Evolutionary conservation across 2,888 invertebrate genomes (phyloP), one percentile per base, ranked within the genome.

Genomic region (Vesta saturnalis): DNA sequence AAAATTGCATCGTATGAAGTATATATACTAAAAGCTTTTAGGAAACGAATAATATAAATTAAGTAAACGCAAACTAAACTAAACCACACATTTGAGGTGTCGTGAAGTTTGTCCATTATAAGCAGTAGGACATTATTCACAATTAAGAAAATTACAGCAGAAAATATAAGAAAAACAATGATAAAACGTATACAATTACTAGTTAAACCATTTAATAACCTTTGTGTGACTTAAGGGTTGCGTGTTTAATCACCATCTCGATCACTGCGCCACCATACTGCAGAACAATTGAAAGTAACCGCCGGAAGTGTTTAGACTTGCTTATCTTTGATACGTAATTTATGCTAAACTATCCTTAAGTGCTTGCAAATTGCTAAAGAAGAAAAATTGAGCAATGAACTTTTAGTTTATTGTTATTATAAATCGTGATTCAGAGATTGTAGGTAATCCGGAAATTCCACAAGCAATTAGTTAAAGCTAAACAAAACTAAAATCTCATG

Each of bases 301-400:
- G 82, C 80, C 82, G 83, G 82, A 83, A 83, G 81, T 81, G 81
- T 83, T 84, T 83, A 83, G 81, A 77, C 72, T 72, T 76, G 78
- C 83, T 83, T 83, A 83, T 83, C 83, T 80, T 73, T 73, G 79
- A 79, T 81, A 81, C 81, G 83, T 83, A 83, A 83, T 83, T 81
- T 82, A 83, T 81, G 82, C 80, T 83, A 83, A 84, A 83, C 83
- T 83, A 81, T 82, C 83, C 83, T 80, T 83, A 83, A 83, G 82
- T 83, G 83, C 82, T 81, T 81, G 82, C 82, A 83, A 83, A 83
- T 83, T 64, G 59, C 49, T 19, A 23, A 35, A 30, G 16, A n/a
- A 56, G 21, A 23, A 35, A 39, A 39, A 39, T 39, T 39, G 39
- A 2, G 39, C 39, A 39, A 39, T 39, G 2, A 10, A n/a, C 39